Evolutionary conservation across 2,113 vertebrate species (phyloP).

Genomic region (Hypanus sabinus): DNA sequence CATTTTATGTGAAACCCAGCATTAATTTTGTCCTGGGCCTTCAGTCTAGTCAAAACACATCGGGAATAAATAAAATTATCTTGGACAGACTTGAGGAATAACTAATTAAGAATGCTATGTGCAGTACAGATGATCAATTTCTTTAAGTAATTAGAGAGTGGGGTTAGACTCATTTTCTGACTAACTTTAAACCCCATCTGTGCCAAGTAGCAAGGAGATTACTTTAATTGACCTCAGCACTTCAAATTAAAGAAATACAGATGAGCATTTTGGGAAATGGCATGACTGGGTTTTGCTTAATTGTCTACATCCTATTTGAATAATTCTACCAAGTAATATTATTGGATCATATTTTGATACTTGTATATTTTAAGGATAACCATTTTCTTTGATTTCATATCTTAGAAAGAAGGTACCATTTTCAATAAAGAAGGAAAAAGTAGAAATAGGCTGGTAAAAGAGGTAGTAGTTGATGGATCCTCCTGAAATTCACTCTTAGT

Average conservation of each 20-base stretch:
- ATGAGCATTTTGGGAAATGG: not conserved
- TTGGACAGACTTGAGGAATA: not conserved
- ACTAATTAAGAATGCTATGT: not conserved
- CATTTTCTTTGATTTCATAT: not conserved
- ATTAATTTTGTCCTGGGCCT: not conserved
- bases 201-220: not conserved
- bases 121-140: not conserved
- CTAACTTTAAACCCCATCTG: not conserved
- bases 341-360: not conserved
- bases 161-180: not conserved
- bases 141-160: not conserved
- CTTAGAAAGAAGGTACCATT: not conserved
- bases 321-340: not conserved
- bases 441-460: not conserved
- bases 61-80: not conserved
- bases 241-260: not conserved
- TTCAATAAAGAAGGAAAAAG: not conserved
- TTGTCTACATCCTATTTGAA: not conserved
- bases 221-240: not conserved
- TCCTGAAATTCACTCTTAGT: not conserved
- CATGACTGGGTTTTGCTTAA: not conserved
- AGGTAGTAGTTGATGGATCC: not conserved
- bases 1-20: too few species aligned
- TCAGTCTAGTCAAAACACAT: not conserved
- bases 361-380: not conserved